These are phyloP conservation scores for Etheostoma perlongum DNA, from an alignment of 2,797 vertebrate genomes.

Conservation along the genomic window DNA sequence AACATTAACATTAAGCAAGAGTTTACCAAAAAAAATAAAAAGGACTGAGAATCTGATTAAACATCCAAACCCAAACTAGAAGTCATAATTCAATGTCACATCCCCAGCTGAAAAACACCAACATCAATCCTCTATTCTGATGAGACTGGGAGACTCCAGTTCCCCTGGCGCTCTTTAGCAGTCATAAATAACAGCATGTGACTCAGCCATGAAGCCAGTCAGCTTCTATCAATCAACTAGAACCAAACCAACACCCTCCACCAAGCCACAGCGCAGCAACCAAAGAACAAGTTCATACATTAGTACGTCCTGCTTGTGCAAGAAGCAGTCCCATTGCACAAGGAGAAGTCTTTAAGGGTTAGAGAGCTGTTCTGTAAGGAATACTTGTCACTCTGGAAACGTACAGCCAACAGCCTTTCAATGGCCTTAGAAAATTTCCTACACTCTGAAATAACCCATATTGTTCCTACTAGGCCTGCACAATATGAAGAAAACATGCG, in stretches of 20 bases:
- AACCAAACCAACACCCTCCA: constrained; percentile 27
- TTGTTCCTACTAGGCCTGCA: no score
- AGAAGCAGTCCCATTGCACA: constrained; percentile 1
- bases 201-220: constrained; percentile 26
- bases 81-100: neutral
- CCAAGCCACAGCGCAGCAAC: constrained; percentile 9
- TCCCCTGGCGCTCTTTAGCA: neutral
- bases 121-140: neutral
- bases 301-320: constrained; percentile 18
- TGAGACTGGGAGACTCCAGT: neutral
- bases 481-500: no score
- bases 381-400: neutral
- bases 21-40: neutral
- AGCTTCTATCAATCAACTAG: constrained; percentile 36
- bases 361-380: neutral
- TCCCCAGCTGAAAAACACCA: neutral
- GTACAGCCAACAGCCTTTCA: neutral
- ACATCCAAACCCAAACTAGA: neutral
- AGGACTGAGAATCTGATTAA: neutral
- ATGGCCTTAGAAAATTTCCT: neutral
- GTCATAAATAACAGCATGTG: constrained; percentile 46
- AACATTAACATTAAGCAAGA: neutral
- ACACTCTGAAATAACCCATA: neutral
- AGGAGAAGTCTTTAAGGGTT: neutral
- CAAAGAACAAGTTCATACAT: constrained; percentile 28